Conservation (phyloP, 92 coral and sea anemone genomes). For the Hydrozoanthus gracilis region DNA sequence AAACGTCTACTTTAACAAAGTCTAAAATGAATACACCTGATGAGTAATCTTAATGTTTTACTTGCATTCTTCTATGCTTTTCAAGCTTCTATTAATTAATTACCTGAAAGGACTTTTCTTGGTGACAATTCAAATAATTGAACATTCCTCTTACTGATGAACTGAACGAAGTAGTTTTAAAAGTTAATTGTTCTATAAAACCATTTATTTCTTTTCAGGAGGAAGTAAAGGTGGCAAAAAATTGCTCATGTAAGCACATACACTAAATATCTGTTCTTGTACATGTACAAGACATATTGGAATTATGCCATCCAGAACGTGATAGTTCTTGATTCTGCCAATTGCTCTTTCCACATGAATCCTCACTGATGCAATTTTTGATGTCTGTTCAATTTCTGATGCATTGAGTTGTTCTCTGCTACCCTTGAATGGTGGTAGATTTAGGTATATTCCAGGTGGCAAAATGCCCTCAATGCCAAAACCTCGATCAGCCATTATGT, state of each 20-base stretch:
- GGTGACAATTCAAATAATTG: too few relatives aligned
- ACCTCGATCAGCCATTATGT: constrained; percentile 22
- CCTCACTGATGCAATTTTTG: constrained; percentile 58
- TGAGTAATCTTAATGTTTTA: too few relatives aligned
- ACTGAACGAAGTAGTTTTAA: too few relatives aligned
- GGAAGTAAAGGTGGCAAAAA: constrained; percentile 51
- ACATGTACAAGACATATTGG: constrained; percentile 61
- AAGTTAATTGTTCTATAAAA: too few relatives aligned
- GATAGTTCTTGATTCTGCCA: constrained; percentile 67
- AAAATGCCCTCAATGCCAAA: constrained; percentile 17
- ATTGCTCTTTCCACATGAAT: constrained; percentile 71
- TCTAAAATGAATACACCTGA: too few relatives aligned
- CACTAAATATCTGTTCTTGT: constrained; percentile 65
- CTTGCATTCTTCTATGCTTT: too few relatives aligned
- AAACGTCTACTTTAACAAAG: too few relatives aligned
- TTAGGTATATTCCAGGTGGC: constrained; percentile 29
- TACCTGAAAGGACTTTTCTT: too few relatives aligned
- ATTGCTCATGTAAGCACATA: neutral
- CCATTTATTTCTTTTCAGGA: too few relatives aligned
- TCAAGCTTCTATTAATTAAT: too few relatives aligned
- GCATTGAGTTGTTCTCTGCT: constrained; percentile 66
- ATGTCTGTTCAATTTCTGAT: constrained; percentile 42
- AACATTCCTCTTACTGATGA: too few relatives aligned
- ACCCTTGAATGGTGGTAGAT: constrained; percentile 71
- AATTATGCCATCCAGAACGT: constrained; percentile 64